Evolutionary conservation across 1,140 invertebrate genomes (phyloP), one percentile per base, ranked within the genome.

Genomic region (Cydia amplana): DNA sequence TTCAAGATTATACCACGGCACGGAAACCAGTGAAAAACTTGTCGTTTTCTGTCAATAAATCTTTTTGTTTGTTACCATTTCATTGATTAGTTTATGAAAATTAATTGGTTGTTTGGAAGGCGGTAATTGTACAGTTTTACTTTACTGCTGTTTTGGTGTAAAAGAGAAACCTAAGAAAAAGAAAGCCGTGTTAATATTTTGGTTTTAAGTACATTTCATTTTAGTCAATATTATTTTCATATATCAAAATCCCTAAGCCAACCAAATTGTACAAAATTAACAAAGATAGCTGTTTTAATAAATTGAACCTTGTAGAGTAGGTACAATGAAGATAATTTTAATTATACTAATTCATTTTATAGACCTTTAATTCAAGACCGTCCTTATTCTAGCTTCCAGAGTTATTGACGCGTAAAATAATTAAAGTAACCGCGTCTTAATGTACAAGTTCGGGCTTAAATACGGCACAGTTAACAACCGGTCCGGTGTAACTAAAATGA

Each of bases 381-480:
- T 70, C 20, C 65, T 70, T 18, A 70, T 70, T 70, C 32, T 70
- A 40, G 23, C 65, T 70, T 70, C 16, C 32, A 32, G 32, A 18
- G 65, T 70, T 70, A 70, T 70, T 70, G 36, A 40, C 65, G 65
- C 32, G 65, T 23, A n/a, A 70, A 70, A 70, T 70, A 70, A 70
- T 70, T 70, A 40, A 70, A 43, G 4, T 28, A n/a, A 70, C 60
- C 49, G 55, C 20, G 60, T 32, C 73, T 75, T 78, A 73, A 75
- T 79, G 74, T 74, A 75, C 75, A 78, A 79, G 72, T 81, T 77
- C 67, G 80, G 74, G 63, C 79, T 86, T 82, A 84, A 46, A 83
- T 83, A 87, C 80, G 72, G 80, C 85, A 85, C 82, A 87, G 86
- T 88, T 84, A 85, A 83, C 77, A 77, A 80, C 82, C 80, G 79